phyloP scores from a whole-genome alignment of 1,140 invertebrate species.

The Aphelinus atriplicis region DNA sequence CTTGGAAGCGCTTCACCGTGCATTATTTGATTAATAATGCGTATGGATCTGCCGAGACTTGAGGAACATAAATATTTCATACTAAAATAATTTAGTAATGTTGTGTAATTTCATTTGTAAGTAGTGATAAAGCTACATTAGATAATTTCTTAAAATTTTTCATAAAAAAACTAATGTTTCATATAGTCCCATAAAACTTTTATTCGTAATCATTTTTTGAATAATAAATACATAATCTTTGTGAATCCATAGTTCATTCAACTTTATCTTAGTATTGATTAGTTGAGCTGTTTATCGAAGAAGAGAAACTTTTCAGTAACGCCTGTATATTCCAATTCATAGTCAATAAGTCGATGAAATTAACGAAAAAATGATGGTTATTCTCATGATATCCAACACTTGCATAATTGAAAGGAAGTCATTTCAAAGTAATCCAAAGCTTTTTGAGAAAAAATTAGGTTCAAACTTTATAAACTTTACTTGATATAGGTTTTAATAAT shows the following conservation, averaged over 20 bases:
- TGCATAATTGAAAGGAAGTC: no score
- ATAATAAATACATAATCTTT: constrained; percentile 30
- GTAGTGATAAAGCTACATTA: not conserved
- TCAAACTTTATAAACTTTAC: no score
- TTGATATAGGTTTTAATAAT: no score
- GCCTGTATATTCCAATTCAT: no score
- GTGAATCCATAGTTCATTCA: not conserved
- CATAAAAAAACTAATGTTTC: not conserved
- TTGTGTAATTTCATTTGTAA: constrained; percentile 27
- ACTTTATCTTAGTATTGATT: no score
- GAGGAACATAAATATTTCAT: constrained; percentile 22
- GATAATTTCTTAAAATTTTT: constrained; percentile 5
- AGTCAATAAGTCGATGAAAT: no score
- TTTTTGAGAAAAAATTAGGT: no score
- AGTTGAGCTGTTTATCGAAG: no score
- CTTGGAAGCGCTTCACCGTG: constrained; percentile 62
- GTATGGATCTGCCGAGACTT: not conserved
- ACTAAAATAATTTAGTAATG: not conserved
- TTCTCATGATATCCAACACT: no score
- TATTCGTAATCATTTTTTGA: constrained; percentile 6
- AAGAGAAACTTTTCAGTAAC: no score
- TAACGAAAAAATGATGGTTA: no score
- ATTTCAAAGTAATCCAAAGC: no score
- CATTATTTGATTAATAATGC: constrained; percentile 59
- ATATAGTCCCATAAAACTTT: constrained; percentile 5